phyloP scores from a whole-genome alignment of 2,888 invertebrate species.

The Parnassius smintheus region DNA sequence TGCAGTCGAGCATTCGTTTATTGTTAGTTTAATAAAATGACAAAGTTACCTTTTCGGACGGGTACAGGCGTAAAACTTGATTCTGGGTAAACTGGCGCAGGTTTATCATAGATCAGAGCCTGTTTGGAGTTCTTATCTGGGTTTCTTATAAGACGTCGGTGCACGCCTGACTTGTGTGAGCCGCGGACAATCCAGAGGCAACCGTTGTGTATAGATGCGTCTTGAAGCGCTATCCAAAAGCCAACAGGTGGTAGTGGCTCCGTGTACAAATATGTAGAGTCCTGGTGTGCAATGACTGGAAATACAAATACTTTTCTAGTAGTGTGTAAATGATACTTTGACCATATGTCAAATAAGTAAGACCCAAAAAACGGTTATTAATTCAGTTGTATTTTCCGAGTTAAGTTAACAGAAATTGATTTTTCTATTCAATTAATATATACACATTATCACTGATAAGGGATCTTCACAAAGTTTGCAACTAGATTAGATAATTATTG shows the following conservation, averaged over 20 bases:
- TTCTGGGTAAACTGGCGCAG: conserved; percentile 85
- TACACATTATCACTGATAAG: no score
- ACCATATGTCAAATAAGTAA: no score
- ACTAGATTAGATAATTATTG: no score
- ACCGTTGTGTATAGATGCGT: conserved; percentile 95
- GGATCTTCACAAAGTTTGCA: no score
- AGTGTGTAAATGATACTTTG: no score
- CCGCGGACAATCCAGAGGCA: conserved; percentile 96
- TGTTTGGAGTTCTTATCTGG: conserved; percentile 81
- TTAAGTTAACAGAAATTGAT: no score
- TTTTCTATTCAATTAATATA: no score
- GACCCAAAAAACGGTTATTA: no score
- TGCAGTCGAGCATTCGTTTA: no score
- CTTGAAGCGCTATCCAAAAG: conserved; percentile 98
- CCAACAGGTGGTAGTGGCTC: conserved; percentile 91
- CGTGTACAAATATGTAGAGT: conserved; percentile 92
- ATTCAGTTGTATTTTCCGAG: no score
- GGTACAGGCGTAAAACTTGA: conserved; percentile 89
- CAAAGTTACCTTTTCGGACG: conserved; percentile 88
- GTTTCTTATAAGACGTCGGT: conserved; percentile 86
- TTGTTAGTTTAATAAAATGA: no score
- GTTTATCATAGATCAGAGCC: conserved; percentile 85
- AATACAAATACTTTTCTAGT: conserved; percentile 27
- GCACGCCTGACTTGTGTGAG: conserved; percentile 93
- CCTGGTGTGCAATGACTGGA: conserved; percentile 90